phyloP scores from a whole-genome alignment of 2,797 vertebrate genomes.

The Cyclopterus lumpus region DNA sequence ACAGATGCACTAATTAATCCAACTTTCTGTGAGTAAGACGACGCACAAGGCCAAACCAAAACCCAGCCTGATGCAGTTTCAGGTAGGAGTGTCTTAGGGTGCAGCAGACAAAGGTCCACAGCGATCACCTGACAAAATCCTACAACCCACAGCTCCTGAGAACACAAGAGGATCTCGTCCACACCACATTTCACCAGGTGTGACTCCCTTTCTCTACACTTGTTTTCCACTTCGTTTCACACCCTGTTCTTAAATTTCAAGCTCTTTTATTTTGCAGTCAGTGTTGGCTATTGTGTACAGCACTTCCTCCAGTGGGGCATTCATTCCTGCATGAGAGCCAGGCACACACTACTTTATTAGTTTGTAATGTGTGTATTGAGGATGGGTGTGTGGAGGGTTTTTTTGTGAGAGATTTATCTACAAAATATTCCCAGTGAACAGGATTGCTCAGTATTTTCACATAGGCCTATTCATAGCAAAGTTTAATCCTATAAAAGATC shows the following conservation, averaged over 20 bases:
- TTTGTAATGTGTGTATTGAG: conserved; percentile 15
- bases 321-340: conserved; percentile 48
- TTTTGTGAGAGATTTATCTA: conserved; percentile 18
- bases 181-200: conserved; percentile 80
- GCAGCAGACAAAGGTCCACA: conserved; percentile 66
- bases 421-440: conserved; percentile 17
- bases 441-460: not conserved
- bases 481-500: not conserved
- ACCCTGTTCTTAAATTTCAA: conserved; percentile 83
- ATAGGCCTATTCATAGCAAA: not conserved
- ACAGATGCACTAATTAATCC: conserved; percentile 5
- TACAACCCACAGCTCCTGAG: conserved; percentile 65
- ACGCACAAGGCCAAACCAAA: conserved; percentile 19
- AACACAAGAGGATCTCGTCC: conserved; percentile 63
- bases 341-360: conserved; percentile 40
- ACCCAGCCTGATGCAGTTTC: conserved; percentile 60
- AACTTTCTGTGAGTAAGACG: not conserved
- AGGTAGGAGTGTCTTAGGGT: conserved; percentile 65
- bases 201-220: conserved; percentile 73
- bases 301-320: conserved; percentile 64
- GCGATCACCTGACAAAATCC: conserved; percentile 68
- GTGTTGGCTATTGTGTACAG: conserved; percentile 72
- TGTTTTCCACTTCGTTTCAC: conserved; percentile 81
- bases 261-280: conserved; percentile 69
- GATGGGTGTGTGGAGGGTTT: not conserved